Conservation (phyloP, 2,797 vertebrate genomes). For the Zalophus californianus region DNA sequence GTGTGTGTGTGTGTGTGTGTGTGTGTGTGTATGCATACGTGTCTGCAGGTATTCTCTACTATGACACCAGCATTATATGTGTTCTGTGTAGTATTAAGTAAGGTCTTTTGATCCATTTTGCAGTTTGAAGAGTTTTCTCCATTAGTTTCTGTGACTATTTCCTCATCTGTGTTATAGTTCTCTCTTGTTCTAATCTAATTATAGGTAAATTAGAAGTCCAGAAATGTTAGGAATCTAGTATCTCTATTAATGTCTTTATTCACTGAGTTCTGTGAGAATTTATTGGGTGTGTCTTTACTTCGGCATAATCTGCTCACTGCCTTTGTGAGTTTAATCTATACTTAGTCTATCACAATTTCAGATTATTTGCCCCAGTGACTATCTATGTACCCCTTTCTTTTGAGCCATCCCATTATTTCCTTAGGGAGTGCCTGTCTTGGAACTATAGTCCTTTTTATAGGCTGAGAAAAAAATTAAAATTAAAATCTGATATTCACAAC, state of each 20-base stretch:
- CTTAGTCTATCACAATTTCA: background rate
- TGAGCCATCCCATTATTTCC: background rate
- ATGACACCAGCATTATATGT: background rate
- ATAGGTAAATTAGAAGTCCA: background rate
- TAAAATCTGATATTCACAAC: background rate
- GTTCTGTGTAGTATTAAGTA: background rate
- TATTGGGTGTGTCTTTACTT: background rate
- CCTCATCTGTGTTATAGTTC: background rate
- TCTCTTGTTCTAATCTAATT: background rate
- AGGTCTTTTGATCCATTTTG: background rate
- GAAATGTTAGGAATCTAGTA: background rate
- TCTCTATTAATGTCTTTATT: background rate
- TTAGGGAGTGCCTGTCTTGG: background rate
- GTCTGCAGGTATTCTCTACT: background rate
- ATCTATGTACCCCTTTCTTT: background rate
- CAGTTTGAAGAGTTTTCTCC: slow-evolving; percentile 1
- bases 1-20: no score
- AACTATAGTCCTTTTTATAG: background rate
- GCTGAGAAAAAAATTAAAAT: background rate
- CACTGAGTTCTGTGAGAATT: background rate
- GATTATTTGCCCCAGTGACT: background rate
- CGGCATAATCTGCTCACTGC: background rate
- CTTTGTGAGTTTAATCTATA: background rate
- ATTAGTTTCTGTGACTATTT: slow-evolving; percentile 30
- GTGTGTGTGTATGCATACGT: background rate